A percentile compares a stretch with the other conserved stretches of the same genome.
Conservation (phyloP, 2,888 invertebrate genomes). For the Clivina fossor region DNA sequence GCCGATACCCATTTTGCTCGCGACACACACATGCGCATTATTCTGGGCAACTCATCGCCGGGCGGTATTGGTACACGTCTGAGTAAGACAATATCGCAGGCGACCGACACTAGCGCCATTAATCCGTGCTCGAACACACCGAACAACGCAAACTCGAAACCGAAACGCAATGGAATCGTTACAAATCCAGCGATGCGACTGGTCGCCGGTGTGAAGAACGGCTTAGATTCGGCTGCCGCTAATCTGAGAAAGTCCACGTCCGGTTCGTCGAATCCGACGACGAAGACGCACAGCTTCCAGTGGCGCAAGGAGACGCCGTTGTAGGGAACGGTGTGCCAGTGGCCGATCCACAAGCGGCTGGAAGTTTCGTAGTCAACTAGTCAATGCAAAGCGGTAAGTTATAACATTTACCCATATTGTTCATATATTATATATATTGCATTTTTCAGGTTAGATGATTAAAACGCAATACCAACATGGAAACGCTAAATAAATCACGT, state of each 20-base stretch:
- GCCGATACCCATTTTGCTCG: constrained; percentile 83
- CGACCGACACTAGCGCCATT: constrained; percentile 40
- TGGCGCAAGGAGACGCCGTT: constrained; percentile 85
- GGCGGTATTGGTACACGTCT: constrained; percentile 46
- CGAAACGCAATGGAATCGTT: constrained; percentile 81
- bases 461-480: constrained; percentile 15
- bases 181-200: constrained; percentile 84
- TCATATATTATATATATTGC: background rate
- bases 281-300: constrained; percentile 76
- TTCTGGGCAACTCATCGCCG: constrained; percentile 61
- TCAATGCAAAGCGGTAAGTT: constrained; percentile 6
- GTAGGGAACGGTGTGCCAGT: constrained; percentile 40
- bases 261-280: constrained; percentile 61
- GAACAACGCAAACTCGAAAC: constrained; percentile 54
- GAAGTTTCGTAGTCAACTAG: background rate
- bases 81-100: background rate
- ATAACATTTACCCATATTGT: constrained; percentile 1
- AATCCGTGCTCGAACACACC: background rate
- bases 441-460: constrained; percentile 15
- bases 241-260: constrained; percentile 64
- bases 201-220: constrained; percentile 75
- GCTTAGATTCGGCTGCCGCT: constrained; percentile 66
- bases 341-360: too few relatives aligned
- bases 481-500: constrained; percentile 22
- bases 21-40: constrained; percentile 91